Percentiles rank a stretch among this genome's conserved stretches.
Conservation (phyloP, 2,888 invertebrate species). For the Metellina segmentata region DNA sequence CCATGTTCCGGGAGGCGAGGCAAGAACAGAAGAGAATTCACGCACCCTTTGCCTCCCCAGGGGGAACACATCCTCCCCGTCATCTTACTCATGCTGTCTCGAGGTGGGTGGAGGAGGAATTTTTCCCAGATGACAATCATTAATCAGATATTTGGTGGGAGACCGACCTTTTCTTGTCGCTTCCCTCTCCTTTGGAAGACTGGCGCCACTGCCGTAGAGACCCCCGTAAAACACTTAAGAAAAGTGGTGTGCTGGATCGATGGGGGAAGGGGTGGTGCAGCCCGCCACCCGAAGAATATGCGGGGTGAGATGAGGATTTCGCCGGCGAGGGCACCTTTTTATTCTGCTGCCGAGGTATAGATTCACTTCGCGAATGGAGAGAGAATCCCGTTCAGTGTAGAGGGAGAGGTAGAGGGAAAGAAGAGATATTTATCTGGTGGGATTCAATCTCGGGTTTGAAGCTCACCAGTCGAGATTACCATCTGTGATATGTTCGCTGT, state of each 20-base stretch:
- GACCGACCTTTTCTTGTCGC: conserved; percentile 38
- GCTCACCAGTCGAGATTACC: background rate
- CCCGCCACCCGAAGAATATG: conserved; percentile 12
- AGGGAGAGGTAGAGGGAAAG: background rate
- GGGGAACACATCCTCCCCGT: background rate
- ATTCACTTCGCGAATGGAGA: background rate
- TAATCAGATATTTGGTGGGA: conserved; percentile 66
- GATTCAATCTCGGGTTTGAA: background rate
- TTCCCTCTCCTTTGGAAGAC: conserved; percentile 32
- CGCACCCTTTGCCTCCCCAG: conserved; percentile 3
- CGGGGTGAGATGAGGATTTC: conserved; percentile 5
- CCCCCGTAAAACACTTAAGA: conserved; percentile 49
- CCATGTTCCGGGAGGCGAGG: background rate
- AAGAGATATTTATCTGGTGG: background rate
- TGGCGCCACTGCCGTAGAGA: conserved; percentile 26
- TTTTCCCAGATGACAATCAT: conserved; percentile 70
- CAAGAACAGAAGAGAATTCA: conserved; percentile 55
- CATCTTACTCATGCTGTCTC: conserved; percentile 1
- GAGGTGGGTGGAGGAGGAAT: conserved; percentile 14
- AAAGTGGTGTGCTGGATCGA: conserved; percentile 44
- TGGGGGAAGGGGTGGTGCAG: conserved; percentile 24
- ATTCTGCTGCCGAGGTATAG: conserved; percentile 10
- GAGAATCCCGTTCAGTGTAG: background rate
- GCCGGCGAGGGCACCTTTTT: background rate
- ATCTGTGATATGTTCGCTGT: background rate